Base-by-base conservation (phyloP, 2,113 vertebrate genomes). In the Trichomycterus rosablanca region DNA sequence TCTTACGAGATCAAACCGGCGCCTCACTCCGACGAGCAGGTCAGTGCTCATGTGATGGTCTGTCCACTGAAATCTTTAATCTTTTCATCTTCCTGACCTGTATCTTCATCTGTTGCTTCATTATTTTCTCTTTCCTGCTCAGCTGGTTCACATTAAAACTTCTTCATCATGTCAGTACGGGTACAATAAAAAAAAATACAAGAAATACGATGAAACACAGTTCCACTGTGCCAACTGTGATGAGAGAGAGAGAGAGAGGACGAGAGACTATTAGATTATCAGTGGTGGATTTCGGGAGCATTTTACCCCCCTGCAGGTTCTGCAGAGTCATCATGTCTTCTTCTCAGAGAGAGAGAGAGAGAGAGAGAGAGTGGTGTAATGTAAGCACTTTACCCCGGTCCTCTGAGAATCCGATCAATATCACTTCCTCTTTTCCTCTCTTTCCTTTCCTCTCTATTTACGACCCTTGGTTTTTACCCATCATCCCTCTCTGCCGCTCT, bases 1-100 rank as follows among this genome's bases (percentile, higher is more conserved):
- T 89, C 88, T 1, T 98, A 94, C 18, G 85, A 82, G 26, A 83
- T 98, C 19, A 87, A 97, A 80, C 94, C 93, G 14, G 74, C 76
- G 20, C 76, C 9, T 50, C 74, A 76, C 45, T 2, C 63, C 55
- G 43, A 44, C 6, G 67, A 62, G 16, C 55, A 40, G 37, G 64
- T 67, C 56, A 68, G 66, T 40, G 4, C 20, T 24, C n/a, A 18
- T 65, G 52, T 10, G 45, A 14, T 43, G 9, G 3, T 49, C 35
- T 56, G 7, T 48, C 53, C 48, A 2, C 50, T 63, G 43, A 67
- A 63, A 58, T n/a, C 16, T 4, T 52, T 52, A 12, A 46, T 60
- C 43, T 45, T 18, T 49, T 9, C 45, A 45, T 46, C 28, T 35
- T 15, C 28, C 18, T 53, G 24, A 32, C n/a, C 51, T 37, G 26